A percentile compares a stretch with the other conserved stretches of the same genome.
These are phyloP conservation scores for Avahi laniger DNA, from an alignment of 2,797 vertebrate species.

Conservation along the genomic window DNA sequence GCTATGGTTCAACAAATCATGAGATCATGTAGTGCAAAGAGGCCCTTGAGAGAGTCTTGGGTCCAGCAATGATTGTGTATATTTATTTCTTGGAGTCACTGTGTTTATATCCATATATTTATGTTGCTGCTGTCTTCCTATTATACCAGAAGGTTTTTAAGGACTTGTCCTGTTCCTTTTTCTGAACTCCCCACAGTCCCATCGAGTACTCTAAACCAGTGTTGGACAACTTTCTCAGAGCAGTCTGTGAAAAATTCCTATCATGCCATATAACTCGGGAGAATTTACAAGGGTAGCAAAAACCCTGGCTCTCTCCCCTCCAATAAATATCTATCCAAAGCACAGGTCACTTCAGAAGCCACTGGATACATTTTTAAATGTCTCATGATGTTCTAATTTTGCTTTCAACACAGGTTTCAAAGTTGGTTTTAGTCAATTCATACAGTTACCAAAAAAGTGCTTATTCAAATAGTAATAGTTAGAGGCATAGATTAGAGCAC, in stretches of 20 bases:
- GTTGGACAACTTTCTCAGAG: slow-evolving; percentile 24
- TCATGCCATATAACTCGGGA: slow-evolving; percentile 47
- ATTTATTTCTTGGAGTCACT: slow-evolving; percentile 68
- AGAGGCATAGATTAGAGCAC: background rate
- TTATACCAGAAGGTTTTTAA: slow-evolving; percentile 52
- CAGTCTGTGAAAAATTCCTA: slow-evolving; percentile 61
- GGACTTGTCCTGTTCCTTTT: slow-evolving; percentile 16
- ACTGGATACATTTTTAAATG: background rate
- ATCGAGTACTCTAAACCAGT: slow-evolving; percentile 32
- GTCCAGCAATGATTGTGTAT: slow-evolving; percentile 54
- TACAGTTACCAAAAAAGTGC: background rate
- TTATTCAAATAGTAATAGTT: background rate
- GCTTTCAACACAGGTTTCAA: background rate
- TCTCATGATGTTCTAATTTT: background rate
- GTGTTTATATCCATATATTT: slow-evolving; percentile 69
- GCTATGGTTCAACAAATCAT: slow-evolving; percentile 61
- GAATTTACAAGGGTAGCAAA: slow-evolving; percentile 66
- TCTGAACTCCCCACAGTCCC: slow-evolving; percentile 57
- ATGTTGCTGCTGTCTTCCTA: slow-evolving; percentile 53
- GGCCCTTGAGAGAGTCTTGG: slow-evolving; percentile 41
- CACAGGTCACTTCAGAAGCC: background rate
- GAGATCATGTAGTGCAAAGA: slow-evolving; percentile 47
- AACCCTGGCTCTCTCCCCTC: background rate
- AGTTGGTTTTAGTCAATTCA: background rate
- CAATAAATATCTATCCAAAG: slow-evolving; percentile 29